These are phyloP conservation scores for Siderastrea radians DNA, from an alignment of 92 coral and sea anemone species.

Conservation along the genomic window DNA sequence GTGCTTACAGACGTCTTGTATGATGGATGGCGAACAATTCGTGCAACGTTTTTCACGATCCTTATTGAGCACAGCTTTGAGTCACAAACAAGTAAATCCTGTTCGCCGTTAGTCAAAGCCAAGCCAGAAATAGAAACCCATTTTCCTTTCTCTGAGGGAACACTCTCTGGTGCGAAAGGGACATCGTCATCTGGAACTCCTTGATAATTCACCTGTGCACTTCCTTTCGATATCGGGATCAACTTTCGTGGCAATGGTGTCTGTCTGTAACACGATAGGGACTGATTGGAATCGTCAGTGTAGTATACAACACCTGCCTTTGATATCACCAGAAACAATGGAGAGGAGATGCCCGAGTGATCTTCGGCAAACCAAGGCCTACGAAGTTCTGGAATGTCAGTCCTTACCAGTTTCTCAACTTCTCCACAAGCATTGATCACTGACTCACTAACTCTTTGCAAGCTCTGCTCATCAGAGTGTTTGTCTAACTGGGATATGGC, in stretches of 20 bases:
- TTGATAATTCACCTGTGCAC: neutral
- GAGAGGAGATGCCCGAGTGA: constrained; percentile 8
- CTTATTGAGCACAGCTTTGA: constrained; percentile 29
- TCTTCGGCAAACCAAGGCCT: constrained; percentile 57
- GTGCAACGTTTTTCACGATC: constrained; percentile 12
- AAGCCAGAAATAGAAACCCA: constrained; percentile 32
- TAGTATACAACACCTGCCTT: no score
- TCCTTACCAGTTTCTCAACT: constrained; percentile 45
- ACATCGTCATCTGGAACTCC: constrained; percentile 17
- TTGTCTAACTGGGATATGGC: constrained; percentile 42
- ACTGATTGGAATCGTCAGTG: no score
- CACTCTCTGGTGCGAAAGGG: constrained; percentile 36
- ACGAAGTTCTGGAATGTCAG: constrained; percentile 46
- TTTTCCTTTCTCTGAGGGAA: constrained; percentile 1
- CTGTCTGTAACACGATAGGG: no score
- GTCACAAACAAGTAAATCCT: constrained; percentile 20
- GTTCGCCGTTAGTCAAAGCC: constrained; percentile 1
- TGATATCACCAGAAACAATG: no score
- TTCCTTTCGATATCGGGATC: constrained; percentile 8
- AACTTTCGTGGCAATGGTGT: constrained; percentile 2
- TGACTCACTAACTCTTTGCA: constrained; percentile 34
- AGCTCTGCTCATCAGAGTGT: constrained; percentile 39
- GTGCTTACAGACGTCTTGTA: neutral
- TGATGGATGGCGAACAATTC: constrained; percentile 23
- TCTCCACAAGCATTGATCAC: constrained; percentile 35